Evolutionary conservation across 2,888 invertebrate genomes (phyloP).

Genomic region (Chalcis sispes): DNA sequence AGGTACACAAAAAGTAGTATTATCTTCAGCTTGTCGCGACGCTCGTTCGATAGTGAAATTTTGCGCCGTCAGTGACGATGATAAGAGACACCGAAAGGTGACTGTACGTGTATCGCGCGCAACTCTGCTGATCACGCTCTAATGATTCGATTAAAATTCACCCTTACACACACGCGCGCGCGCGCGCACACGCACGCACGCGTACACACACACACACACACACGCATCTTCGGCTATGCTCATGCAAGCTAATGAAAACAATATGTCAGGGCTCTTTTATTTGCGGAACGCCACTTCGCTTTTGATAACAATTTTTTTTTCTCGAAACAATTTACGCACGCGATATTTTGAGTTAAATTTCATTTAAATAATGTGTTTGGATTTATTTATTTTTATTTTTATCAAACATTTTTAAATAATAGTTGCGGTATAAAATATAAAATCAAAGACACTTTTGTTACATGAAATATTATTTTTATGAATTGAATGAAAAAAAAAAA

Average conservation of each 20-base stretch:
- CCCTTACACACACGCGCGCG: conserved; percentile 17
- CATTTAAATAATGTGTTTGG: too few relatives aligned
- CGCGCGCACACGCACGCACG: background rate
- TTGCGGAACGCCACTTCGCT: background rate
- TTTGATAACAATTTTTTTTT: background rate
- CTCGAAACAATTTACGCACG: too few relatives aligned
- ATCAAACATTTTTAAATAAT: too few relatives aligned
- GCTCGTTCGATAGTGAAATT: conserved; percentile 47
- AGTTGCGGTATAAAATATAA: too few relatives aligned
- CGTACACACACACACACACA: background rate
- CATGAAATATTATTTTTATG: too few relatives aligned
- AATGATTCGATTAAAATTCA: conserved; percentile 49
- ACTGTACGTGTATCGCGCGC: conserved; percentile 25
- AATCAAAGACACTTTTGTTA: too few relatives aligned
- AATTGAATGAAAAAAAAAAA: too few relatives aligned
- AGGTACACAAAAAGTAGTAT: too few relatives aligned
- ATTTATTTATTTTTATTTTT: too few relatives aligned
- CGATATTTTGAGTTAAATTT: too few relatives aligned
- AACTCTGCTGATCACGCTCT: conserved; percentile 30
- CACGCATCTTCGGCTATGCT: background rate
- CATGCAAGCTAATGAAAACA: background rate
- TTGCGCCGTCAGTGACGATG: conserved; percentile 15
- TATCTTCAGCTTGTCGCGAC: conserved; percentile 33
- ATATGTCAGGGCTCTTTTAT: background rate
- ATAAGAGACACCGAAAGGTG: conserved; percentile 37